Base-by-base conservation (phyloP, 2,888 invertebrate species). In the Chromoteleia sp. region DNA sequence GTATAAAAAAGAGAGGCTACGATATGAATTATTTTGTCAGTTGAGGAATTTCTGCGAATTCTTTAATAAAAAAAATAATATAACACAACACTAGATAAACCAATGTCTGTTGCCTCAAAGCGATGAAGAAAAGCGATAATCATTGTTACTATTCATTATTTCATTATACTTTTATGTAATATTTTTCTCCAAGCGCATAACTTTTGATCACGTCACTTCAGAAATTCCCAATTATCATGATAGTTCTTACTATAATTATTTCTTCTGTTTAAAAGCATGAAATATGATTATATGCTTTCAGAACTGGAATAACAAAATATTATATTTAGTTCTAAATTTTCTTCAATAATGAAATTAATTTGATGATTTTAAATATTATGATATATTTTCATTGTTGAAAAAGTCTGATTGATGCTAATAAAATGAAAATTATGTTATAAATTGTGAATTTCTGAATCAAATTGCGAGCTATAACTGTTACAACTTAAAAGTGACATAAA, bases 111-210 rank as follows among this genome's bases (percentile, higher is more conserved):
- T 8, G 8, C 6, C 6, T n/a, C 14, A 12, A 12, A 25, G 10
- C n/a, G 39, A 39, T n/a, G 19, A 21, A 36, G 36, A 19, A 56
- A 36, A 56, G 12, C 7, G 10, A 59, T n/a, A 61, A 30, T 48
- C 6, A 39, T 41, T 21, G 8, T 33, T 15, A 14, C 30, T 10
- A 48, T 7, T 33, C 19, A 17, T 48, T 15, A 58, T 45, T 45
- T 30, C 30, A 56, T 65, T 52, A 50, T 50, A 39, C 19, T 52
- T 65, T 65, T 52, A 65, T 65, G 63, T 63, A 63, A 65, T 39
- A 52, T 15, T 25, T 48, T 45, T 45, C 45, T 45, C 3, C 25
- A 5, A 8, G 7, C 6, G 7, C 43, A 15, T 54, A 67, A 30
- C 52, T 29, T 43, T 41, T 14, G 15, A 41, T 29, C 29, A 43